Base-by-base conservation (phyloP, 1,140 invertebrate species). In the Drusus annulatus region DNA sequence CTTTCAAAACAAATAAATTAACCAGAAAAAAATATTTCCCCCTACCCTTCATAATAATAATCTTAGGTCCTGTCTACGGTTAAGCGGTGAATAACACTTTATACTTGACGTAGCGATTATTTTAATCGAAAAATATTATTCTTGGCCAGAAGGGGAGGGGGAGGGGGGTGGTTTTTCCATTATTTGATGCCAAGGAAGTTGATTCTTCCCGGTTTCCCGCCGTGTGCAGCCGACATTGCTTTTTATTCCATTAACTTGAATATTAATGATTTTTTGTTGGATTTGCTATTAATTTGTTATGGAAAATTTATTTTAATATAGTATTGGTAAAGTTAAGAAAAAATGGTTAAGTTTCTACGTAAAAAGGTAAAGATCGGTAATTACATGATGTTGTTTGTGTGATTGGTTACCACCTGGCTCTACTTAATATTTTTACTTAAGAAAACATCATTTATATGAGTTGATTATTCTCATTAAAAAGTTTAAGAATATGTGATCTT, bases 41-140 rank as follows among this genome's bases (percentile, higher is more conserved):
- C 52, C n/a, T 19, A 19, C 28, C 50, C 25, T 31, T 51, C 1
- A 8, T 23, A 45, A 7, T 21, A 45, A 69, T 69, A 54, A 10
- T 54, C 69, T 25, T 51, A 56, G 31, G 31, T 3, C 31, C 31
- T 19, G 17, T 23, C 62, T 78, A 17, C 5, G 58, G 45, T 16
- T 51, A 21, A 28, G 50, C 45, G 5, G 65, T 17, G 31, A 71
- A 79, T 79, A 82, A 82, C 81, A 80, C 81, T 80, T 75, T 65
- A 60, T 69, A 69, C 80, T 81, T 81, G 76, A 81, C 79, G 79
- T 60, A 73, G 76, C 80, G 80, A 77, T 81, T 81, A 79, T 74
- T 82, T 82, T 82, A 82, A 82, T 82, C 81, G 81, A 82, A 82
- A 81, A 82, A 82, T 82, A 80, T 82, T 82, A 82, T 82, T 82